Conservation (phyloP, 2,113 vertebrate genomes). For the Halcyon malimbica region DNA sequence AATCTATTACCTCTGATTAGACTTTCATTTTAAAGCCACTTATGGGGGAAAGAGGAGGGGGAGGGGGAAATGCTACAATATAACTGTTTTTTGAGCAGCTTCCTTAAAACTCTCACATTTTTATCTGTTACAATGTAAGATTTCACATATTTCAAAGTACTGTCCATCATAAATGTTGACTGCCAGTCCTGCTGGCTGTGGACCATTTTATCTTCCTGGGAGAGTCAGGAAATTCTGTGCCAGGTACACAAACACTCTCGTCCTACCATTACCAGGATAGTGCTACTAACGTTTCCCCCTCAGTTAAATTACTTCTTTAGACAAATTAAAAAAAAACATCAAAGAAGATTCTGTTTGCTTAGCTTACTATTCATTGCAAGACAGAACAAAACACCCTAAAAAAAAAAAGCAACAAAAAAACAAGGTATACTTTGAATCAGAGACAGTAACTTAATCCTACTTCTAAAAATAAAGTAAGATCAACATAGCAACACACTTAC, state of each 20-base stretch:
- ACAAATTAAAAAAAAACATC: background rate
- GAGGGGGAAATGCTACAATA: background rate
- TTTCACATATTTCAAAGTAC: background rate
- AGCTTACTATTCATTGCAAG: background rate
- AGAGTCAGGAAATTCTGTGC: background rate
- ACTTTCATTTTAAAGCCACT: background rate
- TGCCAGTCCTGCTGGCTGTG: background rate
- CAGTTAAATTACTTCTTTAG: background rate
- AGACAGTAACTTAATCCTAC: conserved; percentile 15
- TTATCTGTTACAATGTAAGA: background rate
- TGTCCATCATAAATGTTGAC: background rate
- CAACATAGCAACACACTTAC: conserved; percentile 32
- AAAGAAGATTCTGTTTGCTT: background rate
- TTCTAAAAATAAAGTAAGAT: conserved; percentile 72
- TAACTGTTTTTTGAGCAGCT: background rate
- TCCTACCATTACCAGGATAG: background rate
- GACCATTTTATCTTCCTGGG: background rate
- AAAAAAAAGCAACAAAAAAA: background rate
- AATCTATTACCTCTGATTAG: background rate
- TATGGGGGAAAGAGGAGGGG: background rate
- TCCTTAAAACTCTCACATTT: background rate
- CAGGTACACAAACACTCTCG: background rate
- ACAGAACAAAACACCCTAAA: background rate
- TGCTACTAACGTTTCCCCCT: background rate
- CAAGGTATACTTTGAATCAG: background rate